Evolutionary conservation across 2,113 vertebrate genomes (phyloP), one percentile per base, ranked within the genome.

Genomic region (Alligator sinensis): DNA sequence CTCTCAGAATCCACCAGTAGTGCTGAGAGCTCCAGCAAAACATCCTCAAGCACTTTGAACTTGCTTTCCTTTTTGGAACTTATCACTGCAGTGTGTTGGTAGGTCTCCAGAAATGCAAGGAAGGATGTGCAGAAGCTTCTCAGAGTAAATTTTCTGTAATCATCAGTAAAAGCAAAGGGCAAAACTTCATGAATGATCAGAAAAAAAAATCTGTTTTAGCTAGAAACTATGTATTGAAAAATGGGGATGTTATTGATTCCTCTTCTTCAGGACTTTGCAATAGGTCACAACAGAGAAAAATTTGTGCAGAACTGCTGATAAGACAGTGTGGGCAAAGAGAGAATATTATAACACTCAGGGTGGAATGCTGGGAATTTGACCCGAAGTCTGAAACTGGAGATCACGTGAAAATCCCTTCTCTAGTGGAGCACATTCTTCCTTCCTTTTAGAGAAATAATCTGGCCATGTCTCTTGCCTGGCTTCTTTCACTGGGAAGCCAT

Each of bases 11-110:
- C 30, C 60, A 77, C n/a, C n/a, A 76, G 76, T 47, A 76, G 28
- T 79, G 4, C 76, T 82, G 88, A 9, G 1, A 76, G 63, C 4
- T n/a, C 16, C 1, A 0, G 8, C 64, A 10, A 15, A 6, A 1
- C 75, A 25, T 14, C 24, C 21, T 77, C 0, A 34, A 81, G 16
- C 19, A 18, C 24, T 70, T 3, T 78, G 5, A 34, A 87, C 82
- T 66, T 87, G 3, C 77, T 63, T 80, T 27, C 18, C 82, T 94
- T 12, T 55, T 80, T 83, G 78, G 25, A 86, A 70, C 3, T 2
- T n/a, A 19, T 4, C 54, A 0, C 84, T 15, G 78, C 2, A 22
- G 2, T 47, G 18, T 62, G 5, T 17, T 6, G 4, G 0, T 81
- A 87, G 16, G 80, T 58, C 12, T 70, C 25, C 15, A 55, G 58